These are phyloP conservation scores for Papilio xuthus DNA, from an alignment of 1,140 invertebrate species.

Conservation along the genomic window DNA sequence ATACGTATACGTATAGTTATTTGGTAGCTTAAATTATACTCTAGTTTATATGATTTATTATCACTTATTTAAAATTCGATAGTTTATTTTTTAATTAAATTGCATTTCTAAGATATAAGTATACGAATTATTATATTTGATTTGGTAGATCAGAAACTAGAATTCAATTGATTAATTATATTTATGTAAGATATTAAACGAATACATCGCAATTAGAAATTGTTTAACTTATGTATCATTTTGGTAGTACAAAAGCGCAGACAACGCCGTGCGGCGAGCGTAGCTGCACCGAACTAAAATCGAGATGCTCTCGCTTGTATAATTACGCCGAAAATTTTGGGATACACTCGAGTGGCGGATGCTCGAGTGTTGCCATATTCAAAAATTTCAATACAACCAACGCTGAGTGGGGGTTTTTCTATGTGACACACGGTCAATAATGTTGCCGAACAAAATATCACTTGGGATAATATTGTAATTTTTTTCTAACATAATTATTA, in stretches of 20 bases:
- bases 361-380: conserved; percentile 76
- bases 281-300: conserved; percentile 58
- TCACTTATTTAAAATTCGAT: too few relatives aligned
- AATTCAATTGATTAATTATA: too few relatives aligned
- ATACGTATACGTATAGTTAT: too few relatives aligned
- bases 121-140: too few relatives aligned
- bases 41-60: too few relatives aligned
- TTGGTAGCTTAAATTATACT: too few relatives aligned
- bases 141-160: too few relatives aligned
- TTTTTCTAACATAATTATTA: not conserved
- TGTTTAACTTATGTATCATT: too few relatives aligned
- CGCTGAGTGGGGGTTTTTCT: conserved; percentile 53
- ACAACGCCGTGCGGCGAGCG: conserved; percentile 41
- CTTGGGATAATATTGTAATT: not conserved
- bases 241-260: conserved; percentile 37
- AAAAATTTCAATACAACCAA: conserved; percentile 76
- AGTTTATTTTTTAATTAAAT: too few relatives aligned
- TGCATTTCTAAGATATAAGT: too few relatives aligned
- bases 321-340: conserved; percentile 75
- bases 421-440: conserved; percentile 47
- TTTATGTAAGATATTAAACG: too few relatives aligned
- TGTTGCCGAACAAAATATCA: conserved; percentile 4
- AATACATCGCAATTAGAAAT: too few relatives aligned
- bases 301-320: conserved; percentile 59
- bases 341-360: conserved; percentile 70